These are phyloP conservation scores for Drosophila varians DNA, from an alignment of 1,140 invertebrate species.

Conservation along the genomic window DNA sequence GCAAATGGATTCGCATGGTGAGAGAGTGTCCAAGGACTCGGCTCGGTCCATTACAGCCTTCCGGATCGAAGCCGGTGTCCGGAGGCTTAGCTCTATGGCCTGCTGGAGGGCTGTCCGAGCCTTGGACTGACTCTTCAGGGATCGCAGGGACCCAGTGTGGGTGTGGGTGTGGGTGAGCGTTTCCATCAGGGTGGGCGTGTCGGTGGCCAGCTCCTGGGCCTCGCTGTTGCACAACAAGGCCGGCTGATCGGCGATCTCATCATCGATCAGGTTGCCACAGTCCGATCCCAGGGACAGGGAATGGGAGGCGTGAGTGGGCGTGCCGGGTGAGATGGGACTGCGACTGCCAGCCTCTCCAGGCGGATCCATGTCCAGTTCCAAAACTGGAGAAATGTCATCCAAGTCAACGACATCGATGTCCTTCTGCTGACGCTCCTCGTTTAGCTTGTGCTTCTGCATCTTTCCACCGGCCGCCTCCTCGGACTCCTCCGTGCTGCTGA, in stretches of 20 bases:
- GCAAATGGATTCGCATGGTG: constrained; percentile 90
- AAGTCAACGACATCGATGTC: constrained; percentile 71
- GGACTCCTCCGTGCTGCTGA: constrained; percentile 88
- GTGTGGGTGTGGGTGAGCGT: constrained; percentile 58
- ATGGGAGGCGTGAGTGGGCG: constrained; percentile 90
- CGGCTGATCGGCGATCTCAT: constrained; percentile 95
- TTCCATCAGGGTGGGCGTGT: constrained; percentile 79
- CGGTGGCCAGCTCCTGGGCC: constrained; percentile 62
- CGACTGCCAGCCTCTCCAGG: constrained; percentile 19
- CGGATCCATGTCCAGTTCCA: constrained; percentile 55
- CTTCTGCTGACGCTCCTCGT: constrained; percentile 78
- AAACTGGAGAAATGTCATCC: constrained; percentile 78
- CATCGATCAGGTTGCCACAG: constrained; percentile 91
- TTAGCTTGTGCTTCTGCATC: constrained; percentile 82
- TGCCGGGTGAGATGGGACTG: constrained; percentile 87
- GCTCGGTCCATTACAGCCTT: constrained; percentile 84
- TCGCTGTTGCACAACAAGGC: constrained; percentile 89
- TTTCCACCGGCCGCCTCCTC: constrained; percentile 84
- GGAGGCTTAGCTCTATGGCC: constrained; percentile 81
- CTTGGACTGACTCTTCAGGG: constrained; percentile 74
- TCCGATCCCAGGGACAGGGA: constrained; percentile 88
- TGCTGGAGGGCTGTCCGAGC: constrained; percentile 71
- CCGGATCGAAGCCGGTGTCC: constrained; percentile 72
- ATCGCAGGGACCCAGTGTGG: constrained; percentile 68
- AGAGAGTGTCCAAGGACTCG: constrained; percentile 89